Evolutionary conservation across 1,140 invertebrate species (phyloP).

Genomic region (Vollenhovia emeryi): DNA sequence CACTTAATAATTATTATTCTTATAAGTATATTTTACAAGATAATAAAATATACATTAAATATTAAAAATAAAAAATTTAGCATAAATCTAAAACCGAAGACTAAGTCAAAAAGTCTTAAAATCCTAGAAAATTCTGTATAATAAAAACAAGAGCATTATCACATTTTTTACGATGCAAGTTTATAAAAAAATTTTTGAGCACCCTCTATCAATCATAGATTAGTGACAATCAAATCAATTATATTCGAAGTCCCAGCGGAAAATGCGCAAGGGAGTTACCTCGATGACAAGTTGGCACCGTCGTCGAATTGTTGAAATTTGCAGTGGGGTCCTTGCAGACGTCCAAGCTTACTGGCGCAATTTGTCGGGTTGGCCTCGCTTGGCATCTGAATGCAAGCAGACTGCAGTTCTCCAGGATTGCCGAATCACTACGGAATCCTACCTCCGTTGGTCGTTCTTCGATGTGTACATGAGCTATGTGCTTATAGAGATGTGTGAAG

Average conservation of each 20-base stretch:
- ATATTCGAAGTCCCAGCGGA: not conserved
- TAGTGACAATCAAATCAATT: not conserved
- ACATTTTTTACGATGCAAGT: not conserved
- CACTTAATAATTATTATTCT: not conserved
- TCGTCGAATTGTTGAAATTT: constrained; percentile 63
- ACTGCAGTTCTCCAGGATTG: constrained; percentile 73
- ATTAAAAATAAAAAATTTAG: not conserved
- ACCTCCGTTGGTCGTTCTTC: constrained; percentile 18
- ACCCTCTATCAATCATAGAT: not conserved
- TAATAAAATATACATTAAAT: not conserved
- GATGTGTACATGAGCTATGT: not conserved
- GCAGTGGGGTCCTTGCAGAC: constrained; percentile 28
- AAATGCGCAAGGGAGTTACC: constrained; percentile 33
- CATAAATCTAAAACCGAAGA: not conserved
- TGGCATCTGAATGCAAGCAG: constrained; percentile 69
- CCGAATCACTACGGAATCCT: constrained; percentile 74
- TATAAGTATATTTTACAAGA: not conserved
- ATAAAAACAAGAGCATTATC: not conserved
- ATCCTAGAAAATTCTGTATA: not conserved
- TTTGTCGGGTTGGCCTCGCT: constrained; percentile 68
- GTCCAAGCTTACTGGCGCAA: constrained; percentile 66
- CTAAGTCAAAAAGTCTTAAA: not conserved
- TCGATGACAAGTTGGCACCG: constrained; percentile 55
- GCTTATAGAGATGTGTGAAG: not conserved
- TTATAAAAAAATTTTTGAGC: not conserved